Evolutionary conservation across 1,140 invertebrate species (phyloP), one percentile per base, ranked within the genome.

Genomic region (Drosophila sp.): DNA sequence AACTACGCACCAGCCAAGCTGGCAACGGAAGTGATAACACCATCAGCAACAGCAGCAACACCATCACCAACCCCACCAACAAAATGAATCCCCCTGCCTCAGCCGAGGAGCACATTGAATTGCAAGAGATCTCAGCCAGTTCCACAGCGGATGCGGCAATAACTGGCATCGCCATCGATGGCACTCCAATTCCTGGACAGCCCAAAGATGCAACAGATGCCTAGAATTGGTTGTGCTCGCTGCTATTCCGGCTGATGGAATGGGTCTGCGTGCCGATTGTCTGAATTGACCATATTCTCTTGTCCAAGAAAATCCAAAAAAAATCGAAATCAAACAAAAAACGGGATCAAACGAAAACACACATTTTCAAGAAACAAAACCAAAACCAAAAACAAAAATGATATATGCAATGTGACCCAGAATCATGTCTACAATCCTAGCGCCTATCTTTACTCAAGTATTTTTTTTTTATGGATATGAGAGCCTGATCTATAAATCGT

Each of bases 211-310:
- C 83, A 27, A 70, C 87, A 70, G 79, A 81, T 58, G 90, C 90
- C 76, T 91, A 91, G 89, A 91, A 91, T 85, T 91, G 89, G 89
- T 73, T 91, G 70, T 91, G 89, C 85, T 91, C 89, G 72, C 81
- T 89, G 76, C 79, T 91, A 67, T 91, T 89, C 78, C 89, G 89
- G 76, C 74, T 91, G 79, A 82, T 91, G 76, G 89, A 91, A 89
- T 91, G 89, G 89, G 84, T 91, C 57, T 91, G 89, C 72, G 89
- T 91, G 76, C 89, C 89, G 73, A 74, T 91, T 67, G 86, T 87
- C 58, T 90, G 87, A 90, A 70, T 71, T 72, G 78, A 86, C 72
- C 78, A 85, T 67, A 85, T 65, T 58, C 68, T 60, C 35, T 38
- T 38, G 35, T 38, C 35, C 70, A 64, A 76, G 40, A 38, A 27